Conservation (phyloP, 2,113 vertebrate genomes). For the Phainopepla nitens region DNA sequence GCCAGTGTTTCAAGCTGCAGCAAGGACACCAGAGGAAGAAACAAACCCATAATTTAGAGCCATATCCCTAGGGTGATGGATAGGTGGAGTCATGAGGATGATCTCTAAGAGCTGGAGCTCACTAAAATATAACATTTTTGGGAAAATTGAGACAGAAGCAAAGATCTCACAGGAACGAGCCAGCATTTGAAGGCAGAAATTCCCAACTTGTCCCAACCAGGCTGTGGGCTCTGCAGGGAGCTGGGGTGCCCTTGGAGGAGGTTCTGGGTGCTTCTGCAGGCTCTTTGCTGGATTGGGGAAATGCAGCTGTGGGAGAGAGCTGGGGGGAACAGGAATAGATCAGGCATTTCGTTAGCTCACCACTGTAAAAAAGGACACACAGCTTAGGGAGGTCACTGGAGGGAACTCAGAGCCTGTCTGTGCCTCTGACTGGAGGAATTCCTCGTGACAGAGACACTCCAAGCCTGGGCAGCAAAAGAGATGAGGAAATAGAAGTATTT, state of each 20-base stretch:
- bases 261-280: background rate
- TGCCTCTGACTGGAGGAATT: background rate
- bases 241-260: background rate
- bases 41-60: background rate
- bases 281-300: background rate
- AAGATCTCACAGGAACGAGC: background rate
- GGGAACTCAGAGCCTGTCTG: background rate
- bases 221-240: background rate
- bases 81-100: background rate
- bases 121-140: background rate
- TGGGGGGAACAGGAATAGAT: background rate
- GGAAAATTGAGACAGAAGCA: background rate
- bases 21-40: background rate
- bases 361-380: background rate
- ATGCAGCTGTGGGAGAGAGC: background rate
- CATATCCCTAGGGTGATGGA: background rate
- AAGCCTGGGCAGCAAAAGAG: background rate
- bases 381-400: background rate
- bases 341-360: background rate
- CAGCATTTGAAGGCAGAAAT: background rate
- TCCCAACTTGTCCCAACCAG: background rate
- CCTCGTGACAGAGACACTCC: background rate
- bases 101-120: background rate
- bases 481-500: constrained; percentile 5
- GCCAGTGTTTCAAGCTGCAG: background rate